Evolutionary conservation across 2,113 vertebrate genomes (phyloP), one percentile per base, ranked within the genome.

Genomic region (Maccullochella peelii): DNA sequence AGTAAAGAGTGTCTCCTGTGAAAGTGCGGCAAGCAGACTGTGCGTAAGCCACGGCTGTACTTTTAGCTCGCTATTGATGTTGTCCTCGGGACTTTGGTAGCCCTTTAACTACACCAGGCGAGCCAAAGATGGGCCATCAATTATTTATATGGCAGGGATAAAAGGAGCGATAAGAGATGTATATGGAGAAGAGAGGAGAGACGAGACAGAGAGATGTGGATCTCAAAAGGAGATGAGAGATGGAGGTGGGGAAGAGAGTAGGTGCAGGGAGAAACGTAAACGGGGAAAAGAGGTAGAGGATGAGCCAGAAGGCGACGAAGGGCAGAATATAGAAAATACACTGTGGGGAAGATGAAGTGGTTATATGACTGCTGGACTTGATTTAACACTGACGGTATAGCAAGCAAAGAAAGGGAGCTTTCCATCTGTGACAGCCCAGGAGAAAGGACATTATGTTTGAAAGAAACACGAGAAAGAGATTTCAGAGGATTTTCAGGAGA

Each of bases 101-200:
- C 82, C 89, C 88, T 94, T 92, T 91, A 90, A 92, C 84, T 92
- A 88, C 87, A 90, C 50, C 87, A 90, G 90, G 74, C 86, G 57
- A 93, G 84, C 86, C 84, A 82, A 80, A 89, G 90, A 93, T 61
- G 87, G 63, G 52, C 69, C 81, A 93, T 95, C 86, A 91, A 95
- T 95, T 90, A 94, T 95, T 91, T 82, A 95, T 86, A 77, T 73
- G 67, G 83, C 80, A 80, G 79, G 5, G 84, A 86, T 88, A 86
- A 73, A 66, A 74, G 86, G 68, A 79, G 80, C 79, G 84, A 92
- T 89, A 44, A 77, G 81, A 88, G 79, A 86, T 73, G 76, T 77
- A 79, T 83, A 6, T 50, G 61, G 36, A 66, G 62, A 66, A 6
- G 62, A 49, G 42, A 65, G 36, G 21, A 63, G 30, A 79, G 50